phyloP scores from a whole-genome alignment of 2,888 invertebrate genomes.

The Gisinianus flammeolus region DNA sequence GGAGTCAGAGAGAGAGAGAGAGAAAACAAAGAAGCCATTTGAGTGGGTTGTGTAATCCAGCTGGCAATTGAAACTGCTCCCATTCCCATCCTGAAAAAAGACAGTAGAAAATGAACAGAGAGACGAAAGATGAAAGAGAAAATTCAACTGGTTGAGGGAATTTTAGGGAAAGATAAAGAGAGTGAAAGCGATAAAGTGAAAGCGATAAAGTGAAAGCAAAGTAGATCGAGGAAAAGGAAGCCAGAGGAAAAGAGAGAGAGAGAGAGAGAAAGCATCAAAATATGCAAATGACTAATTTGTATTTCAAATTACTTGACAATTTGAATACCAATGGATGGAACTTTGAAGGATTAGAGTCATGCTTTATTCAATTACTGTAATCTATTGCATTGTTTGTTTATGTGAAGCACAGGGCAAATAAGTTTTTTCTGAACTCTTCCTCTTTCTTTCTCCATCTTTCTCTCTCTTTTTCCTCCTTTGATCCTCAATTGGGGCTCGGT shows the following conservation, averaged over 20 bases:
- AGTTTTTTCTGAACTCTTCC: not conserved
- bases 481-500: not conserved
- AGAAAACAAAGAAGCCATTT: too few relatives aligned
- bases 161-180: too few relatives aligned
- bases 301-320: conserved; percentile 20
- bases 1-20: too few relatives aligned
- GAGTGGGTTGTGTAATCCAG: too few relatives aligned
- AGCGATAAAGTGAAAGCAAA: too few relatives aligned
- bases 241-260: not conserved
- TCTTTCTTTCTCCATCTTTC: not conserved
- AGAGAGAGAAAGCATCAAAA: conserved; percentile 2
- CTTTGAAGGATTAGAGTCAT: conserved; percentile 12
- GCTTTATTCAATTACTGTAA: conserved; percentile 28
- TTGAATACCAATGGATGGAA: conserved; percentile 30
- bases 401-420: not conserved
- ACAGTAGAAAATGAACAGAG: not conserved
- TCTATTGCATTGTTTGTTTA: conserved; percentile 25
- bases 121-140: not conserved
- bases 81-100: conserved; percentile 16
- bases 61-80: too few relatives aligned
- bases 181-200: too few relatives aligned
- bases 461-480: not conserved
- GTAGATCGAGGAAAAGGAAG: not conserved
- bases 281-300: conserved; percentile 27
- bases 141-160: not conserved